Conservation (phyloP, 2,113 vertebrate species). For the Willisornis vidua region DNA sequence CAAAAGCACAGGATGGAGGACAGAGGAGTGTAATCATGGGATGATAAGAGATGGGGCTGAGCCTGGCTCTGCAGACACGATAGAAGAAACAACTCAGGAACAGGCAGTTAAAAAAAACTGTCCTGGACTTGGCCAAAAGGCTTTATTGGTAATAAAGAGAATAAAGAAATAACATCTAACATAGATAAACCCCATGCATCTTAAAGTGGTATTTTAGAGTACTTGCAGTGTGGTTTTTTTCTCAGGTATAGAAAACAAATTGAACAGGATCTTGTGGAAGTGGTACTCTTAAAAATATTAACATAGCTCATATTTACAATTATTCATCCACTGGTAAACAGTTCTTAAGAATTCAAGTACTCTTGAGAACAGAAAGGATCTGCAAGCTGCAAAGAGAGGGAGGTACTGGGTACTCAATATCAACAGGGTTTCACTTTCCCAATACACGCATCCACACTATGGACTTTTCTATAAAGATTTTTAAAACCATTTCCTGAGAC, state of each 20-base stretch:
- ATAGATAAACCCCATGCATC: accelerated
- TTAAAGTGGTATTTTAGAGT: not conserved
- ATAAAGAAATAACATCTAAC: not conserved
- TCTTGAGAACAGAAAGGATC: not conserved
- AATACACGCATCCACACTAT: not conserved
- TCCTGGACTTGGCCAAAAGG: not conserved
- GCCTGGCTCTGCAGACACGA: too few relatives aligned
- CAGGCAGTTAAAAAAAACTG: not conserved
- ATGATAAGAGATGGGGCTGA: not conserved
- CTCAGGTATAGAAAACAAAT: not conserved
- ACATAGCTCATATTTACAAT: not conserved
- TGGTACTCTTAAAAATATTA: not conserved
- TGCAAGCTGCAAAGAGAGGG: not conserved
- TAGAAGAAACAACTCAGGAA: not conserved
- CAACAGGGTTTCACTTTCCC: not conserved
- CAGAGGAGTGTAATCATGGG: not conserved
- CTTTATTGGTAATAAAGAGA: not conserved
- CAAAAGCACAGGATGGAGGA: not conserved
- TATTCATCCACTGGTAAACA: not conserved
- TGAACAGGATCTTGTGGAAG: not conserved
- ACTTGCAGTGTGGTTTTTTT: not conserved
- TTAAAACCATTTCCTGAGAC: not conserved
- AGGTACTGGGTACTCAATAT: not conserved
- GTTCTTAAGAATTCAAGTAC: not conserved
- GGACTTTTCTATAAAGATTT: not conserved